These are phyloP conservation scores for Archocentrus centrarchus DNA, from an alignment of 2,113 vertebrate species.

Conservation along the genomic window DNA sequence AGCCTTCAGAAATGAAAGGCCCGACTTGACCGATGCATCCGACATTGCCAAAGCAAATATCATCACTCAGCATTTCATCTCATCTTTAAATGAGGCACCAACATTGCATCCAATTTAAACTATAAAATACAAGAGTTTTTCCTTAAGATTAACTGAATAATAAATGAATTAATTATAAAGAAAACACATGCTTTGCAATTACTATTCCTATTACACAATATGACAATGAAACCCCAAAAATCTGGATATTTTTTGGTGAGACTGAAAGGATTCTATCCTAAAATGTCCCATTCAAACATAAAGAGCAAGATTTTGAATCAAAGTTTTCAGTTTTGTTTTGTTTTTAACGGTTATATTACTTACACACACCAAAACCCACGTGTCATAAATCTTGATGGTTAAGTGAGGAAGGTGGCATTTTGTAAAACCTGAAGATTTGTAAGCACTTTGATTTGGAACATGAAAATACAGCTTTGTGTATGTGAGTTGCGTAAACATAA, in stretches of 20 bases:
- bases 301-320: background rate
- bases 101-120: conserved; percentile 32
- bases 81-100: conserved; percentile 19
- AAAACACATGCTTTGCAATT: too few relatives aligned
- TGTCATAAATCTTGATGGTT: background rate
- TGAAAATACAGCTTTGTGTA: background rate
- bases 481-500: background rate
- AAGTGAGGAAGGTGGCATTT: background rate
- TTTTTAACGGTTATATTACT: background rate
- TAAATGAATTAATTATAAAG: background rate
- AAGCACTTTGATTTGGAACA: background rate
- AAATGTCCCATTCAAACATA: background rate
- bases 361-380: background rate
- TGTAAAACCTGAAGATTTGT: background rate
- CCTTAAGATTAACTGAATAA: background rate
- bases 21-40: conserved; percentile 35
- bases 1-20: conserved; percentile 68
- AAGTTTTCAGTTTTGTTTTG: too few relatives aligned
- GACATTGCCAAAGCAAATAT: conserved; percentile 32
- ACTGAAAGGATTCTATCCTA: background rate
- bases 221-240: too few relatives aligned
- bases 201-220: too few relatives aligned
- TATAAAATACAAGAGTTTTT: background rate
- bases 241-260: too few relatives aligned
- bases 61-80: conserved; percentile 41